These are phyloP conservation scores for Limosa lapponica DNA, from an alignment of 2,797 vertebrate species.

Conservation along the genomic window DNA sequence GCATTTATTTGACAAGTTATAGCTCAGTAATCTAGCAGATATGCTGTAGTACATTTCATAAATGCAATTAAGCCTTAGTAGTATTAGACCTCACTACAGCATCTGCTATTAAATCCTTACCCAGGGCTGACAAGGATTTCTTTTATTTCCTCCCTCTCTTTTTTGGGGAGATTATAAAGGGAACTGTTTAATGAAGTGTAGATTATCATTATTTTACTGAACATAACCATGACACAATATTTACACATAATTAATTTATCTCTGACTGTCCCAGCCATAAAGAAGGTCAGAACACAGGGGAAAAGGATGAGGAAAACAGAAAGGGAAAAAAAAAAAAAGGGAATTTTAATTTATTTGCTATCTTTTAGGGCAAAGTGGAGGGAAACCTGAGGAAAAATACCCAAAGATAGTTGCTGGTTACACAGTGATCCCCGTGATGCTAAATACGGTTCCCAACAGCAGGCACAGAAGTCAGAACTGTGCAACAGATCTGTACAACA, in stretches of 20 bases:
- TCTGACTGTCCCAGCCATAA: background rate
- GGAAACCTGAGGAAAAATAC: background rate
- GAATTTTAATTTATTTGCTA: background rate
- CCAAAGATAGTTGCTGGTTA: background rate
- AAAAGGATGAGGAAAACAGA: background rate
- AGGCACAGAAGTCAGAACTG: background rate
- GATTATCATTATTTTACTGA: background rate
- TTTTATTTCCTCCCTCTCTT: background rate
- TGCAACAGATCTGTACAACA: background rate
- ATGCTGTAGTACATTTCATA: background rate
- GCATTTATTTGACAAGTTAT: background rate
- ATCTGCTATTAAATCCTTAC: background rate
- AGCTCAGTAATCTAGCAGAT: conserved; percentile 3
- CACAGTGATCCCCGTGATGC: background rate
- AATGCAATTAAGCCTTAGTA: background rate
- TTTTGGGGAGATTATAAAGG: background rate
- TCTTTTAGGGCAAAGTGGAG: background rate
- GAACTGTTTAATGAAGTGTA: background rate
- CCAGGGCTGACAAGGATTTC: background rate
- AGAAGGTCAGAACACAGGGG: background rate
- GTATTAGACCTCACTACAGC: background rate
- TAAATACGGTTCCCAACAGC: background rate
- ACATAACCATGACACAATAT: background rate
- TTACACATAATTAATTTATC: background rate
- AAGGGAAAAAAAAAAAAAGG: background rate